Base-by-base conservation (phyloP, 2,113 vertebrate species). In the Synchiropus splendidus region DNA sequence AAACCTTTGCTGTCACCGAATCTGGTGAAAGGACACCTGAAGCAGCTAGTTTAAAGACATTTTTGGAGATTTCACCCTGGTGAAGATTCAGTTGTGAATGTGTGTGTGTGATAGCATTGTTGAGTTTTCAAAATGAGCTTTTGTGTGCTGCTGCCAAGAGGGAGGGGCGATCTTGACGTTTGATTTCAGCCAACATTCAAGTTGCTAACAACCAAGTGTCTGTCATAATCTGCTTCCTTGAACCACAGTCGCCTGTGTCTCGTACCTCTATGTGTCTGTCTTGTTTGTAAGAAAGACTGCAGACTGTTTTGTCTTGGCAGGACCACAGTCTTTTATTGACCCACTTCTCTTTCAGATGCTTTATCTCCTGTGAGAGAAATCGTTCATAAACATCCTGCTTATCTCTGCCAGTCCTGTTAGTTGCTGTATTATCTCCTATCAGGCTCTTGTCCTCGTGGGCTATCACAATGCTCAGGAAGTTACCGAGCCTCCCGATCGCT, bases 401-500 rank as follows among this genome's bases (percentile, higher is more conserved):
- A 76, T 81, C 76, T 72, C 45, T 12, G 41, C 59, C 62, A 45
- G 53, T 52, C 37, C 57, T 42, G 38, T 41, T 64, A 42, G 50
- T 51, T 42, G 30, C 54, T 39, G 44, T 54, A 50, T 72, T 71
- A 76, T 78, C 72, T 70, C 36, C 41, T 66, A 72, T 63, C 67
- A 37, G 49, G 36, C 39, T 18, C 32, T 17, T 39, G 39, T 66
- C 43, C 67, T 66, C 37, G 14, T 51, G 45, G 62, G 41, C 51
- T 60, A 40, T 58, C 56, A 70, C 69, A 75, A 70, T 63, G 38
- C 54, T 56, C 72, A 71, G 70, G 74, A 77, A 72, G 72, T 56
- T 61, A 48, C 53, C 61, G 43, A 34, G 36, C 41, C 41, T 61
- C 45, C 44, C 54, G 45, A 35, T 48, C 36, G 38, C 51, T 42